These are phyloP conservation scores for Seriola rivoliana DNA, from an alignment of 2,113 vertebrate species.

Conservation along the genomic window DNA sequence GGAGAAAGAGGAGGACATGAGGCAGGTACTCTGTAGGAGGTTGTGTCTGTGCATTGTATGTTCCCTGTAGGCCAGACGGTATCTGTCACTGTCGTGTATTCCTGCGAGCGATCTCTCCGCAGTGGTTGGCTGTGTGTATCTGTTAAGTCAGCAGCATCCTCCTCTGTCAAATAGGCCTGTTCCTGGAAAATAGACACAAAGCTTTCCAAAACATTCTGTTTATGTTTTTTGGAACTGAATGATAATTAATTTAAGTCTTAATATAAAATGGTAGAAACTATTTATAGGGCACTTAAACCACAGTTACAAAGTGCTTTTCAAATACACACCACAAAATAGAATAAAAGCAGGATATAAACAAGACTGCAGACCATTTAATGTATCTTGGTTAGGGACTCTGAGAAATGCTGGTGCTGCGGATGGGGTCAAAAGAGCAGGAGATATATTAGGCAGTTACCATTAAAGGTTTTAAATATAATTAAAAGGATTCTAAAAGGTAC, in stretches of 20 bases:
- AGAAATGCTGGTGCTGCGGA: neutral
- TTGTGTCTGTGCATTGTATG: slow-evolving; percentile 24
- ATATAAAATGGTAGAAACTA: slow-evolving; percentile 25
- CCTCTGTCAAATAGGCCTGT: slow-evolving; percentile 7
- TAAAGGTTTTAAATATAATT: slow-evolving; percentile 11
- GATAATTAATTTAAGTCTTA: slow-evolving; percentile 28
- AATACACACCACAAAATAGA: slow-evolving; percentile 11
- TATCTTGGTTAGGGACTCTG: neutral
- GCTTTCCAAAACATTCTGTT: neutral
- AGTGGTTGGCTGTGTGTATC: slow-evolving; percentile 37
- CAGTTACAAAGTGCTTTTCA: slow-evolving; percentile 33
- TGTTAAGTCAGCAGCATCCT: slow-evolving; percentile 52
- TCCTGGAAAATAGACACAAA: slow-evolving; percentile 26
- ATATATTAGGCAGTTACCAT: neutral
- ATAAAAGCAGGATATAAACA: slow-evolving; percentile 30
- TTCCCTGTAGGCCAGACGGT: slow-evolving; percentile 47
- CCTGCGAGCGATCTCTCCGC: slow-evolving; percentile 49
- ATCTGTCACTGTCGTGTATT: slow-evolving; percentile 50
- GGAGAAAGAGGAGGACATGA: neutral
- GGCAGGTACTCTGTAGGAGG: slow-evolving; percentile 26
- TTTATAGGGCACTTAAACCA: slow-evolving; percentile 27
- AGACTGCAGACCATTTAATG: slow-evolving; percentile 18
- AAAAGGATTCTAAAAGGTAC: neutral
- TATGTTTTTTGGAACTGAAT: neutral
- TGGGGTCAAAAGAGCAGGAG: neutral